These are phyloP conservation scores for Tachyglossus aculeatus DNA, from an alignment of 2,797 vertebrate species.

Conservation along the genomic window DNA sequence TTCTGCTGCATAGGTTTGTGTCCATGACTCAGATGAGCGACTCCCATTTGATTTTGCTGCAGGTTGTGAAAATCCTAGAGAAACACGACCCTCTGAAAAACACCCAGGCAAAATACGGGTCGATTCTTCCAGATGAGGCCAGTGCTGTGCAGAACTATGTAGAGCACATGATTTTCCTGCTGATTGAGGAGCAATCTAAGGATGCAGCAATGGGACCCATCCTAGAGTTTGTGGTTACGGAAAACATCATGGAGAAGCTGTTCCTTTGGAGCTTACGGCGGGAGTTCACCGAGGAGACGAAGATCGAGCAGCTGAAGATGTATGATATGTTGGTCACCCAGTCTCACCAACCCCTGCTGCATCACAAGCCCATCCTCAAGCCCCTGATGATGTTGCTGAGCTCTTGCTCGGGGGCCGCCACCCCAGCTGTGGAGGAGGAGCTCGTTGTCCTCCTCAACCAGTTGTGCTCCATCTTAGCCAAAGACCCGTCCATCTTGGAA, in stretches of 20 bases:
- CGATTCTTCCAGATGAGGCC: conserved; percentile 90
- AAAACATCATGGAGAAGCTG: conserved; percentile 97
- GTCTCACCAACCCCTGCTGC: conserved; percentile 91
- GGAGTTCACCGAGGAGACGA: conserved; percentile 95
- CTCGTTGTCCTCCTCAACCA: conserved; percentile 92
- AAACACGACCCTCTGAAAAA: conserved; percentile 93
- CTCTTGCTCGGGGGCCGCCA: conserved; percentile 84
- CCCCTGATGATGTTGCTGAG: conserved; percentile 97
- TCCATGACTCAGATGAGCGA: not conserved
- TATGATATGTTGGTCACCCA: conserved; percentile 95
- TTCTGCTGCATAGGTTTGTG: not conserved
- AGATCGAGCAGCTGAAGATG: conserved; percentile 96
- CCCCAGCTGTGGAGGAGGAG: conserved; percentile 85
- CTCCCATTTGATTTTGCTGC: conserved; percentile 40
- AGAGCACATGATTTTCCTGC: conserved; percentile 94
- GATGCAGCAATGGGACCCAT: conserved; percentile 95
- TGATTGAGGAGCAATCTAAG: conserved; percentile 91
- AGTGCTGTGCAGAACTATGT: conserved; percentile 97
- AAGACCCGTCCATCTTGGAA: conserved; percentile 93
- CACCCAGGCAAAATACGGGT: conserved; percentile 75
- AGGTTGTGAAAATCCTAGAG: conserved; percentile 98
- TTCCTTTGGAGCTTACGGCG: conserved; percentile 96
- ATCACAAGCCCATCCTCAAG: conserved; percentile 94
- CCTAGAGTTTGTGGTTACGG: conserved; percentile 95
- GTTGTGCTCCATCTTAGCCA: conserved; percentile 93